These are phyloP conservation scores for Neotoma lepida DNA, from an alignment of 2,113 vertebrate species.

Conservation along the genomic window DNA sequence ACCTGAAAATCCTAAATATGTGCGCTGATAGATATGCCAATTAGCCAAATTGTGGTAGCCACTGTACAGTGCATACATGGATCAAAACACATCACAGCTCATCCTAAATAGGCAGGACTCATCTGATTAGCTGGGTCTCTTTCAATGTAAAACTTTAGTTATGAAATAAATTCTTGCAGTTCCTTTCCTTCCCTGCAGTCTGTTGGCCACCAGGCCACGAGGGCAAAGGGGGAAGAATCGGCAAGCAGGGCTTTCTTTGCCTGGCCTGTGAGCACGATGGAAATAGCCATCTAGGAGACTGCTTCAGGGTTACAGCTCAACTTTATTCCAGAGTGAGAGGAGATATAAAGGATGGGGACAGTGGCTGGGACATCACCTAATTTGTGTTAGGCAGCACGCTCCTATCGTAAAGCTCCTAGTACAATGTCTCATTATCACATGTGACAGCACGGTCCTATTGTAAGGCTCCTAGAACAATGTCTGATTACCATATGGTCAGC, in stretches of 20 bases:
- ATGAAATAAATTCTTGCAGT: background rate
- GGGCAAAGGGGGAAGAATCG: background rate
- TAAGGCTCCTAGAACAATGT: background rate
- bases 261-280: background rate
- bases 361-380: background rate
- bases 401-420: background rate
- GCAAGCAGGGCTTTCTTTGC: background rate
- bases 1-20: background rate
- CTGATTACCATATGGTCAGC: background rate
- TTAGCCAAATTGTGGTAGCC: background rate
- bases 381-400: background rate
- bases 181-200: background rate
- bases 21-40: background rate
- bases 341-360: background rate
- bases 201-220: background rate
- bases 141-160: conserved; percentile 16
- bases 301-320: background rate
- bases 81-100: background rate
- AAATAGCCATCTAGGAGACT: background rate
- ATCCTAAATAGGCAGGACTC: background rate
- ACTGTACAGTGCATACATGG: background rate
- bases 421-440: background rate
- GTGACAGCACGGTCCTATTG: background rate
- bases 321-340: background rate
- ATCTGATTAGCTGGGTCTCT: background rate